phyloP scores from a whole-genome alignment of 2,797 vertebrate genomes.

The Neosalanx taihuensis region DNA sequence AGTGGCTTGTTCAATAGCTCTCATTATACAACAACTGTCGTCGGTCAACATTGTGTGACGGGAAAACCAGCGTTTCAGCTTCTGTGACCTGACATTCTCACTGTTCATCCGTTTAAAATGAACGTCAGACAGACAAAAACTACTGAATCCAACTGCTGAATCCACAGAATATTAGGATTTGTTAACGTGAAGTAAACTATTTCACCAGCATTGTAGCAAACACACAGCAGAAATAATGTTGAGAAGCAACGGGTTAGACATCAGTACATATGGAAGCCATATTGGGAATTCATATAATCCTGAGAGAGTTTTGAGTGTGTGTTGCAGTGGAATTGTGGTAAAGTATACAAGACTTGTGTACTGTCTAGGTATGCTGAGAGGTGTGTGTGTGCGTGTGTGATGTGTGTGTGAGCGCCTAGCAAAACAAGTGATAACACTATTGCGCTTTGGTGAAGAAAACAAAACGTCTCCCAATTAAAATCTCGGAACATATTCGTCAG shows the following conservation, averaged over 20 bases:
- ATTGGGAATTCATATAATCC: constrained; percentile 50
- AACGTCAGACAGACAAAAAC: constrained; percentile 46
- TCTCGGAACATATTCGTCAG: constrained; percentile 32
- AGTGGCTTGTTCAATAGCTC: constrained; percentile 42
- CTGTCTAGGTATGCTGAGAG: constrained; percentile 9
- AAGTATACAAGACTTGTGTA: not conserved
- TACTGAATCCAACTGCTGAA: constrained; percentile 38
- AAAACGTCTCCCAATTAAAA: constrained; percentile 42
- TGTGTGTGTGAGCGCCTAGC: constrained; percentile 15
- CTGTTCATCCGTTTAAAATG: constrained; percentile 34
- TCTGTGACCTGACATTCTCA: constrained; percentile 34
- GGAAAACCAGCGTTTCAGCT: constrained; percentile 36
- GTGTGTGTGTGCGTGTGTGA: constrained; percentile 33
- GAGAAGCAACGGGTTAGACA: constrained; percentile 44
- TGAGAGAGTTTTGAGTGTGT: constrained; percentile 58
- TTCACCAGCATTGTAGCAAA: constrained; percentile 35
- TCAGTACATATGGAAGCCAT: constrained; percentile 12
- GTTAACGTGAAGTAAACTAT: constrained; percentile 55
- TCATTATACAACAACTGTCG: constrained; percentile 45
- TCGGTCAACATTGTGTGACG: constrained; percentile 50
- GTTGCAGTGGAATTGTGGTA: constrained; percentile 16
- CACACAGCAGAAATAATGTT: constrained; percentile 22
- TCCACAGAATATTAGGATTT: constrained; percentile 45
- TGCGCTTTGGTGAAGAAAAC: constrained; percentile 52
- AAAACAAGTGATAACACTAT: constrained; percentile 46